Evolutionary conservation across 2,797 vertebrate genomes (phyloP).

Genomic region (Scolopax bukidnonensis): DNA sequence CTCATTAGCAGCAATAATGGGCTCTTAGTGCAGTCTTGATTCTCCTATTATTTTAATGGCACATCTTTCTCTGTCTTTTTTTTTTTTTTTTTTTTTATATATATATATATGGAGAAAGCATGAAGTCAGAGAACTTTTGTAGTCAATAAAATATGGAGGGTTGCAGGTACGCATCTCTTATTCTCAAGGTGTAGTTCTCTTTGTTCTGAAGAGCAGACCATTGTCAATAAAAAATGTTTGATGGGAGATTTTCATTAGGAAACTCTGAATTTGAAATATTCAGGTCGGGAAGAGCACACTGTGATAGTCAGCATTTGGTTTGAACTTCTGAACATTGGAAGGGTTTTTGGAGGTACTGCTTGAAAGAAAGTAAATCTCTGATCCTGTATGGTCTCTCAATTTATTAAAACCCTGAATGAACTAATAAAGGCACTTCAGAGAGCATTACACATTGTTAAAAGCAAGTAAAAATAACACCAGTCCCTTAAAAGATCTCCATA

Average conservation of each 20-base stretch:
- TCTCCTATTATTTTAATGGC: slow-evolving; percentile 53
- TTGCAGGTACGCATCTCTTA: slow-evolving; percentile 17
- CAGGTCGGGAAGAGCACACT: slow-evolving; percentile 45
- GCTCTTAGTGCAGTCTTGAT: slow-evolving; percentile 48
- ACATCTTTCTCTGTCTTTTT: background rate
- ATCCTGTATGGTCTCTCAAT: slow-evolving; percentile 30
- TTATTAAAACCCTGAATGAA: slow-evolving; percentile 42
- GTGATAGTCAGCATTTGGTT: slow-evolving; percentile 45
- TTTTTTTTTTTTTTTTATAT: background rate
- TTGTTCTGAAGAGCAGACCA: slow-evolving; percentile 20
- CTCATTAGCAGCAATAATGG: slow-evolving; percentile 59
- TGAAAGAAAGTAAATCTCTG: slow-evolving; percentile 47
- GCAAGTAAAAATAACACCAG: background rate
- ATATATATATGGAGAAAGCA: background rate
- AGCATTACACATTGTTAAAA: background rate
- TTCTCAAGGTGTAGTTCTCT: slow-evolving; percentile 21
- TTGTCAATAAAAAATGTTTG: slow-evolving; percentile 53
- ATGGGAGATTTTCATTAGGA: slow-evolving; percentile 52
- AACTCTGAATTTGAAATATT: slow-evolving; percentile 44
- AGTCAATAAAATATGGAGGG: slow-evolving; percentile 14
- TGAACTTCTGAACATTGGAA: slow-evolving; percentile 41
- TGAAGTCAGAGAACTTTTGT: slow-evolving; percentile 54
- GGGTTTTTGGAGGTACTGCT: slow-evolving; percentile 18
- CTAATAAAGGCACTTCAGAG: slow-evolving; percentile 58
- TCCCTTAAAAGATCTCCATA: slow-evolving; percentile 34